Conservation (phyloP, 2,797 vertebrate species). For the Dryobates pubescens region DNA sequence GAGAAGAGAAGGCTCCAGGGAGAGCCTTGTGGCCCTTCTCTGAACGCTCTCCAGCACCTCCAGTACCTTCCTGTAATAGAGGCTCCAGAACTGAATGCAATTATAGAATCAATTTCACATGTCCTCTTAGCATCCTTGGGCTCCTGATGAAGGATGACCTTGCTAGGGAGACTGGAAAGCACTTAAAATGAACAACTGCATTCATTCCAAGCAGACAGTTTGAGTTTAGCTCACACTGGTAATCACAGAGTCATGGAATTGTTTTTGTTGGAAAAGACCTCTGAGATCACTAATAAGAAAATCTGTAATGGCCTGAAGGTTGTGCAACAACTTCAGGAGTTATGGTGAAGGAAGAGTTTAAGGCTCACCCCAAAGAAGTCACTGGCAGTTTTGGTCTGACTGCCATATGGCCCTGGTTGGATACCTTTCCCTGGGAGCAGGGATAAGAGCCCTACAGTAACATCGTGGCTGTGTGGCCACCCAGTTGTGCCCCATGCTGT, state of each 20-base stretch:
- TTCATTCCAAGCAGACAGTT: background rate
- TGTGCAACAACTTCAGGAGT: background rate
- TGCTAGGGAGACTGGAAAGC: background rate
- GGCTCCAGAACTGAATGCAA: too few species aligned
- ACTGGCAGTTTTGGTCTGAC: background rate
- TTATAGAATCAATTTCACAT: background rate
- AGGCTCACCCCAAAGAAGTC: background rate
- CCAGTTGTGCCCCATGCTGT: rapidly evolving
- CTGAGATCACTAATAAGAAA: background rate
- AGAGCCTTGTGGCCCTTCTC: too few species aligned
- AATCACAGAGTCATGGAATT: background rate
- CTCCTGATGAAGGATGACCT: background rate
- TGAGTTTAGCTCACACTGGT: background rate
- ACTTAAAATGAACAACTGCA: background rate
- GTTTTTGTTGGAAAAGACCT: too few species aligned
- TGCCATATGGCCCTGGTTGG: background rate
- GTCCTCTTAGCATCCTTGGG: background rate
- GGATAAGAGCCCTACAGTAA: rapidly evolving
- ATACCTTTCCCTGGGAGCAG: background rate
- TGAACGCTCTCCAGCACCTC: too few species aligned
- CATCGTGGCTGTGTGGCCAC: rapidly evolving
- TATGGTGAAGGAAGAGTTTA: background rate
- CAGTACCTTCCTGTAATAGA: too few species aligned
- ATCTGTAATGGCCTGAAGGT: background rate
- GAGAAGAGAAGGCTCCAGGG: too few species aligned